phyloP scores from a whole-genome alignment of 2,888 invertebrate genomes.

The Aplocera efformata region DNA sequence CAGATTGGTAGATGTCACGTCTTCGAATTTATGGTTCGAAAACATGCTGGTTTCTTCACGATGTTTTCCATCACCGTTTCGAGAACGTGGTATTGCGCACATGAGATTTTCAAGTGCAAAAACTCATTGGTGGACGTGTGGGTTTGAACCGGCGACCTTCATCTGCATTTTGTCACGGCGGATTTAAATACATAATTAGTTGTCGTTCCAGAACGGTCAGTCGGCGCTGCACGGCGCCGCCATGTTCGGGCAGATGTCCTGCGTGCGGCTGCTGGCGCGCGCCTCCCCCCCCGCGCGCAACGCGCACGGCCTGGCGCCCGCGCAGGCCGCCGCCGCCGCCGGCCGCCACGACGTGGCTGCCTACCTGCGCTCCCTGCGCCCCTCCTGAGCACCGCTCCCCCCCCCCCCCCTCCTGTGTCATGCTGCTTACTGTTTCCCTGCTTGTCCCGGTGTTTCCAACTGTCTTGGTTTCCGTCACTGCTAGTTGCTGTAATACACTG shows the following conservation, averaged over 20 bases:
- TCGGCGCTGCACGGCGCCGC: conserved; percentile 94
- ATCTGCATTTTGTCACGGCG: too few relatives aligned
- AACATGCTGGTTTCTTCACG: too few relatives aligned
- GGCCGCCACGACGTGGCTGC: conserved; percentile 72
- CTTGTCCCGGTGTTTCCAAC: too few relatives aligned
- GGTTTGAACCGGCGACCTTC: too few relatives aligned
- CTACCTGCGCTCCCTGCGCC: conserved; percentile 39
- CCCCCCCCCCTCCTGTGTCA: neutral
- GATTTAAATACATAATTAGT: neutral
- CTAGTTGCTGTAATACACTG: too few relatives aligned
- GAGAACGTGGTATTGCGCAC: too few relatives aligned
- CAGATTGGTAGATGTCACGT: too few relatives aligned
- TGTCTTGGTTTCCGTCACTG: too few relatives aligned
- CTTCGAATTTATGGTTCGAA: too few relatives aligned
- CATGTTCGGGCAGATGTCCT: conserved; percentile 90
- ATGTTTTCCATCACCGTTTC: too few relatives aligned
- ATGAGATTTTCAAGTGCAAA: too few relatives aligned
- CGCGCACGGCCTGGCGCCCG: conserved; percentile 80
- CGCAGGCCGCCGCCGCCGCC: conserved; percentile 81
- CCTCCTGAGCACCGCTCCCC: neutral
- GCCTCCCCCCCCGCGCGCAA: conserved; percentile 84
- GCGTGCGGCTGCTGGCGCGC: conserved; percentile 59
- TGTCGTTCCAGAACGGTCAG: conserved; percentile 89
- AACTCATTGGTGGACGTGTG: too few relatives aligned
- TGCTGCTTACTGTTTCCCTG: neutral